Percentiles rank a stretch among this genome's conserved stretches.
These are phyloP conservation scores for Poecilia wingei DNA, from an alignment of 2,797 vertebrate species.

Conservation along the genomic window DNA sequence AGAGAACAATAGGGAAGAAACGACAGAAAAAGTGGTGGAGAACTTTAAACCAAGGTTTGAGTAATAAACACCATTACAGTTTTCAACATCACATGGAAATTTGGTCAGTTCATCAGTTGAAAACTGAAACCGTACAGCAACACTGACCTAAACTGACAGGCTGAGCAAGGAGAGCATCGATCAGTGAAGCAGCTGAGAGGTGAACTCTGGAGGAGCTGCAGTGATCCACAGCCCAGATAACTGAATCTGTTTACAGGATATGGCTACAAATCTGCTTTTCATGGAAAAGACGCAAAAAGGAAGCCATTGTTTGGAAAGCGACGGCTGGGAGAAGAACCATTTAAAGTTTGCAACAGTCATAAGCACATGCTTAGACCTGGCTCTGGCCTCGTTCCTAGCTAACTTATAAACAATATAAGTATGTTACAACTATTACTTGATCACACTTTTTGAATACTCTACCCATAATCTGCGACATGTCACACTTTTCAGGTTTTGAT, in stretches of 20 bases:
- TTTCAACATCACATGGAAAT: neutral
- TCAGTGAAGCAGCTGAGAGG: neutral
- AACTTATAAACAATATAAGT: no score
- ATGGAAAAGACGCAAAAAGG: neutral
- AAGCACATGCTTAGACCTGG: no score
- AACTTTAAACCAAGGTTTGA: neutral
- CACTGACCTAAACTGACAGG: neutral
- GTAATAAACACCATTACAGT: neutral
- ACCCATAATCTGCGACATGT: neutral
- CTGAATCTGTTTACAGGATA: neutral
- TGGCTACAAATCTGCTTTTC: neutral
- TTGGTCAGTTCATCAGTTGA: neutral
- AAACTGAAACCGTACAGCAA: neutral
- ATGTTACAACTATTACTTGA: no score
- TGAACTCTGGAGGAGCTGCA: conserved; percentile 2
- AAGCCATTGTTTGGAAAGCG: neutral
- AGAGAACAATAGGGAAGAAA: neutral
- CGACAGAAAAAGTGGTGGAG: neutral
- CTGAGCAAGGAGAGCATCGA: neutral
- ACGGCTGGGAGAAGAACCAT: neutral
- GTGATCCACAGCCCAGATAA: neutral
- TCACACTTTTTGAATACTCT: no score
- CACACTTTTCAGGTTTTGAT: neutral
- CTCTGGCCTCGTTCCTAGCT: no score
- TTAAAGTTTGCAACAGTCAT: neutral